Evolutionary conservation across 2,113 vertebrate species (phyloP), one percentile per base, ranked within the genome.

Genomic region (Passer montanus): DNA sequence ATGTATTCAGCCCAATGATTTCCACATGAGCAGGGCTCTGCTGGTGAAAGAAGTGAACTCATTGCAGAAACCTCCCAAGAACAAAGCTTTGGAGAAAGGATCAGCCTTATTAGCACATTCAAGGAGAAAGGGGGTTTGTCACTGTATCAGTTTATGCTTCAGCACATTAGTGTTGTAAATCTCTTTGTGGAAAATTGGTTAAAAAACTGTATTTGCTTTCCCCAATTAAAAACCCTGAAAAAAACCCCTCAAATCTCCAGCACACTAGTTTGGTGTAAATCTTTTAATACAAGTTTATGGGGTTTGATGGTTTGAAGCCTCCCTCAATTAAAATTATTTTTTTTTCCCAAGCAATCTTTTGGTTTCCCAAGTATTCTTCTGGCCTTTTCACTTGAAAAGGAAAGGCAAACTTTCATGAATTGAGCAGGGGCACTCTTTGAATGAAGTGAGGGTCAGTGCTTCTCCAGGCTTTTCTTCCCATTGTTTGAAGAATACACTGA

Each of bases 61-160:
- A 91, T 84, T 96, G 89, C 94, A 91, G 91, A 94, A 96, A 92
- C 91, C 87, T 93, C 87, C 85, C 89, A 94, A 89, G 89, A 93
- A 90, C 90, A 95, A 92, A 90, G 94, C 92, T 87, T 88, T 89
- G 73, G 81, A 93, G 89, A 95, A 92, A 88, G 93, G 91, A 97
- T 92, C 96, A 97, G 89, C 95, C 92, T 95, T 96, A 96, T 97
- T 97, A 96, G 93, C 96, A 96, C 94, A 95, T 87, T 96, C 84
- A 93, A 94, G 92, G 89, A 96, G 87, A 88, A 93, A 94, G 52
- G 73, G 63, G 66, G 85, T 90, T 97, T 97, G 95, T 90, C 96
- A 97, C 92, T 96, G 96, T 96, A 95, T 97, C 96, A 78, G 88
- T 96, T 92, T 91, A 92, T 90, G 91, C 94, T 93, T 86, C 87